Evolutionary conservation across 2,797 vertebrate genomes (phyloP).

Genomic region (Scyliorhinus canicula): DNA sequence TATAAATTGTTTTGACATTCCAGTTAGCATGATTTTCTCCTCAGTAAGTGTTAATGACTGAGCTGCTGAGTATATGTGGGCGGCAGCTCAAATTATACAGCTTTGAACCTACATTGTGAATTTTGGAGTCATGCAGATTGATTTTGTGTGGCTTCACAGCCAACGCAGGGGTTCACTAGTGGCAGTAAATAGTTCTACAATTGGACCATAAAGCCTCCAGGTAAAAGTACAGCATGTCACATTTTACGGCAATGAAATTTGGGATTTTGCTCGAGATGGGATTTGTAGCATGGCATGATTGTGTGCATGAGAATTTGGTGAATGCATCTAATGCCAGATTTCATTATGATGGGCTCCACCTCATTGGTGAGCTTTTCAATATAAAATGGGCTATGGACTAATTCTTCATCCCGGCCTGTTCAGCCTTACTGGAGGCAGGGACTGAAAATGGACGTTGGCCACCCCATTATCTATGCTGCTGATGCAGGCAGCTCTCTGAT

Average conservation of each 20-base stretch:
- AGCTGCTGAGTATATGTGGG: neutral
- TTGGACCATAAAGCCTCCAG: neutral
- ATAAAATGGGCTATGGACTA: neutral
- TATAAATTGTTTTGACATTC: neutral
- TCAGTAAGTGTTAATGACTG: neutral
- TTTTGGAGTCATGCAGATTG: neutral
- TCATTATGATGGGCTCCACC: neutral
- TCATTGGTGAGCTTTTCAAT: neutral
- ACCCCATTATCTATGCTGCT: no score
- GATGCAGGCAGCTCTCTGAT: no score
- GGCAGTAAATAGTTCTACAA: neutral
- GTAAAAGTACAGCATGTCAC: neutral
- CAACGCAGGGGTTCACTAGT: neutral
- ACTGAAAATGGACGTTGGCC: no score
- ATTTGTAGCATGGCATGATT: neutral
- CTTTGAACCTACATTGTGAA: neutral
- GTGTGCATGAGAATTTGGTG: neutral
- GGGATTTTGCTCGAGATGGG: neutral
- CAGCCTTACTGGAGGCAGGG: neutral
- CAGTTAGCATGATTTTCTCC: neutral
- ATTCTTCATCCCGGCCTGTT: neutral
- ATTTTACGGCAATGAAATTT: neutral
- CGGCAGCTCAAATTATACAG: neutral
- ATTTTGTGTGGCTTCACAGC: neutral
- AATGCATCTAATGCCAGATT: neutral